Evolutionary conservation across 2,888 invertebrate species (phyloP), one percentile per base, ranked within the genome.

Genomic region (Volucella inanis): DNA sequence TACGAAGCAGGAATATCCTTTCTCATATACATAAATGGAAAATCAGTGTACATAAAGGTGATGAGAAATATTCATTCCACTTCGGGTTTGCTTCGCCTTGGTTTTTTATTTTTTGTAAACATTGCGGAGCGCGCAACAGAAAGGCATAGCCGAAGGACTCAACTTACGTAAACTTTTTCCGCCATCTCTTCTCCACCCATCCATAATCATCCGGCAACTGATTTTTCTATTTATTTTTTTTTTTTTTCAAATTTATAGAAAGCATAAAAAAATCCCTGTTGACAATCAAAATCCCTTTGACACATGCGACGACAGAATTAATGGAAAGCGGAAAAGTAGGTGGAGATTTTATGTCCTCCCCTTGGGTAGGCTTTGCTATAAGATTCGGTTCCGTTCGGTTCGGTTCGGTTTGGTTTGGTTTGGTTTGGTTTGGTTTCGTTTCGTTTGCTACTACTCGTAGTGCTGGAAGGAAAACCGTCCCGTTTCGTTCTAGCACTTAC

Each of bases 251-350:
- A 86, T 82, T 74, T 86, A 78, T 86, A 70, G 82, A 78, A 78
- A 82, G 86, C 77, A 78, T 67, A 67, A 76, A 85, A 79, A 85
- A 74, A 77, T 70, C 57, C 59, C 62, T 86, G 86, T 86, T 86
- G 86, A 86, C 86, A 86, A 86, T 86, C 86, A 82, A 86, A 86
- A 86, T 86, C 82, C 86, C 86, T 86, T 86, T 86, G 86, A 86
- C 86, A 82, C 82, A 86, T 77, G 82, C 86, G 86, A 86, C 82
- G 82, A 71, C 82, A 78, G 78, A 77, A 78, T 86, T 86, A 86
- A 86, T 86, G 86, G 86, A 78, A 86, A 86, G 82, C 78, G 82
- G 82, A 77, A 86, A 78, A 82, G 82, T 74, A 82, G 86, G 82
- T 86, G 86, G 77, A 74, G 82, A 75, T 70, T 78, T 59, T 41